Conservation (phyloP, 2,888 invertebrate species). For the Drosophila longiperda region DNA sequence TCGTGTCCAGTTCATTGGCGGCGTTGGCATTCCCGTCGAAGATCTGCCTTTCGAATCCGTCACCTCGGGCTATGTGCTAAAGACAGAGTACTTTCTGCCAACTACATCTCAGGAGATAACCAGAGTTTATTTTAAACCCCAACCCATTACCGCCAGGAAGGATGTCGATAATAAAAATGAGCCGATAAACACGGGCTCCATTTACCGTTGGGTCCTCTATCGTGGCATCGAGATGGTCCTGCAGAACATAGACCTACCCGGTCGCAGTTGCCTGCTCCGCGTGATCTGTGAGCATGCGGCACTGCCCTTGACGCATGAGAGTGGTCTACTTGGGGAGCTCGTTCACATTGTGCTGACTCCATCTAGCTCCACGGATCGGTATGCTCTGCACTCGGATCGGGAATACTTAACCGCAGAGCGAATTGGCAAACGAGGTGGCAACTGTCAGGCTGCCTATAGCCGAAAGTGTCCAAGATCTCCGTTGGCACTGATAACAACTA, state of each 20-base stretch:
- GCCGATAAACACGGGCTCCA: constrained; percentile 43
- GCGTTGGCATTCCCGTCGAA: constrained; percentile 83
- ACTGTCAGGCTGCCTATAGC: constrained; percentile 71
- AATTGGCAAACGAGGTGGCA: constrained; percentile 86
- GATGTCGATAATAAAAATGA: not conserved
- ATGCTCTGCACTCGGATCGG: constrained; percentile 87
- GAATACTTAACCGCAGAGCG: constrained; percentile 90
- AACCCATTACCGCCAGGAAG: constrained; percentile 64
- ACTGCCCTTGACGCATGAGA: constrained; percentile 88
- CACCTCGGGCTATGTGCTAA: constrained; percentile 83
- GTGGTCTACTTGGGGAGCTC: constrained; percentile 91
- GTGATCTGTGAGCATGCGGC: constrained; percentile 92
- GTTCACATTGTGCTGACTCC: constrained; percentile 92
- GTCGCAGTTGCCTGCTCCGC: constrained; percentile 89
- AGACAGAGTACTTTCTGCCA: constrained; percentile 83
- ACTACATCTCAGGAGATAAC: constrained; percentile 75
- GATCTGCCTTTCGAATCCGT: constrained; percentile 79
- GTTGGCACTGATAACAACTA: constrained; percentile 68
- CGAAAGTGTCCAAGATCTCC: constrained; percentile 74
- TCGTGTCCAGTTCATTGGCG: constrained; percentile 83
- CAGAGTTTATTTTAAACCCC: constrained; percentile 75
- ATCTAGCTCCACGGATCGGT: constrained; percentile 88
- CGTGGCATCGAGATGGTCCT: constrained; percentile 78
- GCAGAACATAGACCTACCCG: constrained; percentile 87
- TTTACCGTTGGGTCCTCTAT: constrained; percentile 82